Evolutionary conservation across 1,140 invertebrate species (phyloP), one percentile per base, ranked within the genome.

Genomic region (Pogonomyrmex californicus): DNA sequence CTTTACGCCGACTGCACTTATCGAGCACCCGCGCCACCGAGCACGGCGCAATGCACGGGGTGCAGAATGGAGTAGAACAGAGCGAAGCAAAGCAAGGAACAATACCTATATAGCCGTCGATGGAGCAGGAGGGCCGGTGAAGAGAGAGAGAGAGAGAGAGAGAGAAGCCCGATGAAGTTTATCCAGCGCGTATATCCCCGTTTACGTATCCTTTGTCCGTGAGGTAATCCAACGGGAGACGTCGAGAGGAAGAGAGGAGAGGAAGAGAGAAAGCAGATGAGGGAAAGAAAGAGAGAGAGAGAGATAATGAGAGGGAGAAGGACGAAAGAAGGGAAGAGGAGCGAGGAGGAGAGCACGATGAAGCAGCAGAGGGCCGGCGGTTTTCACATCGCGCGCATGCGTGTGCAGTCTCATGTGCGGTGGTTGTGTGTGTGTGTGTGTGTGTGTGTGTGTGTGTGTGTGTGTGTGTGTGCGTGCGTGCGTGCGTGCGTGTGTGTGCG

Each of bases 191-290:
- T 86, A 86, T 88, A 88, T 88, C 75, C 83, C 76, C 71, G 77
- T 87, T 87, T 86, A 91, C 85, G 88, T 89, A 91, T 90, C 85
- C 88, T 87, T 89, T 90, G 87, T 88, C 86, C 87, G 63, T 79
- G 82, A 68, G 85, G 81, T 90, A 92, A 90, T 92, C 88, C 88
- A 81, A 76, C 76, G 85, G 77, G 86, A 75, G 85, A 79, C 41
- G 65, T 14, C 62, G 51, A 47, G 47, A 17, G 17, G 54, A n/a
- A 62, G 70, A 30, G 30, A n/a, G 9, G 54, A 30, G 58, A 38
- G 68, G 33, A n/a, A 60, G 76, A 54, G 71, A 68, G 56, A 79
- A 44, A 70, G 38, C 49, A 38, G 4, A n/a, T 14, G 56, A 38
- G 54, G 51, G 23, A 47, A 49, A 65, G n/a, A 33, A 10, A 41